A percentile compares a stretch with the other conserved stretches of the same genome.
Conservation (phyloP, 23 tunicate species). For the Ascidia mentula region DNA sequence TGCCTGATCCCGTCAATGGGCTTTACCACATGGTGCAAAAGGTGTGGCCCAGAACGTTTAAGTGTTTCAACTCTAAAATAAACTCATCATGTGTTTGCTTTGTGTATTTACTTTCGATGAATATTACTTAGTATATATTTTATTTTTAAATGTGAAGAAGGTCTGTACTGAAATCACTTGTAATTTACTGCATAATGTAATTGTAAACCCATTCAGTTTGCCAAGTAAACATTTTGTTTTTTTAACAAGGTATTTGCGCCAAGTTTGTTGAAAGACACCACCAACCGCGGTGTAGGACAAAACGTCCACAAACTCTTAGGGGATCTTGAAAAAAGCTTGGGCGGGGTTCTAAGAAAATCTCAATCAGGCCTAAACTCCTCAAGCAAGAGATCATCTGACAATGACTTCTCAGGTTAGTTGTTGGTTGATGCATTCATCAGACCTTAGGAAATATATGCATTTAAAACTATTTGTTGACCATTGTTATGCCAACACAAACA, state of each 20-base stretch:
- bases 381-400: constrained; percentile 7
- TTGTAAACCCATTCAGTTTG: too few species aligned
- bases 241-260: constrained; percentile 68
- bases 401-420: constrained; percentile 38
- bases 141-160: background rate
- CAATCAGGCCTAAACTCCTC: constrained; percentile 5
- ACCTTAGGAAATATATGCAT: too few species aligned
- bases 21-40: constrained; percentile 78
- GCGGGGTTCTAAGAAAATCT: constrained; percentile 59
- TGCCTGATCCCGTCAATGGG: constrained; percentile 89
- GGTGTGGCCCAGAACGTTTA: constrained; percentile 19
- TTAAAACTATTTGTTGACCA: too few species aligned
- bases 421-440: too few species aligned
- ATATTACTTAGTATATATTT: too few species aligned
- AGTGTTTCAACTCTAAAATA: background rate
- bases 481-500: too few species aligned
- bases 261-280: constrained; percentile 50
- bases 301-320: constrained; percentile 62
- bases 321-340: constrained; percentile 78
- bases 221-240: too few species aligned
- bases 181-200: too few species aligned
- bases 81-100: background rate
- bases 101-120: background rate
- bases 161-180: too few species aligned
- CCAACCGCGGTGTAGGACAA: constrained; percentile 36